Percentiles rank a stretch among this genome's conserved stretches.
phyloP scores from a whole-genome alignment of 2,113 vertebrate species.

The Pitta sordida region DNA sequence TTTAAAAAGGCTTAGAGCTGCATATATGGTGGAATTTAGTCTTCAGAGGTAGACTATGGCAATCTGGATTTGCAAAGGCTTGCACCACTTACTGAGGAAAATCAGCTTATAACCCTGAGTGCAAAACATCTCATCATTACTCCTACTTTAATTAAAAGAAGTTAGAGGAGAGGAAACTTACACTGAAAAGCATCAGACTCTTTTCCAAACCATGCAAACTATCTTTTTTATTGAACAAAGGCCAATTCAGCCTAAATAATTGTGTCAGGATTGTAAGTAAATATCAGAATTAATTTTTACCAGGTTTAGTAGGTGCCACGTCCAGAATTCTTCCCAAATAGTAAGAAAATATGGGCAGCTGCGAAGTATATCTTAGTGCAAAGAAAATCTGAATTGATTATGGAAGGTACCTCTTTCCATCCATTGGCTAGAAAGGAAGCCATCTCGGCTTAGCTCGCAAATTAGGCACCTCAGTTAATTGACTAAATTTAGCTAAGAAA shows the following conservation, averaged over 20 bases:
- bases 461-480: neutral
- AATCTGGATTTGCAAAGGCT: neutral
- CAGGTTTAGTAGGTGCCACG: accelerated
- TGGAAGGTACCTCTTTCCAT: neutral
- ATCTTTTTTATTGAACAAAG: neutral
- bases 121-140: neutral
- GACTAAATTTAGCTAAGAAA: neutral
- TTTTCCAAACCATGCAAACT: neutral
- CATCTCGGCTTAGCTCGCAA: neutral
- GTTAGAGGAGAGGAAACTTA: neutral
- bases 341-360: neutral
- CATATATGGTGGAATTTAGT: neutral
- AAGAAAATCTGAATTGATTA: neutral
- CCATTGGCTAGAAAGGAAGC: neutral
- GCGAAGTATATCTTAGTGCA: neutral
- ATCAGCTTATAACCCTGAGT: neutral
- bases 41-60: neutral
- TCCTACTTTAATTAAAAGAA: neutral
- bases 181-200: neutral
- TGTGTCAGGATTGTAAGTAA: neutral
- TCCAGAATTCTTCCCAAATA: neutral
- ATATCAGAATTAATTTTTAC: neutral
- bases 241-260: neutral
- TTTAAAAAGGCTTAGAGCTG: neutral
- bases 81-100: neutral